Base-by-base conservation (phyloP, 2,888 invertebrate genomes). In the Cephus rjabovi region DNA sequence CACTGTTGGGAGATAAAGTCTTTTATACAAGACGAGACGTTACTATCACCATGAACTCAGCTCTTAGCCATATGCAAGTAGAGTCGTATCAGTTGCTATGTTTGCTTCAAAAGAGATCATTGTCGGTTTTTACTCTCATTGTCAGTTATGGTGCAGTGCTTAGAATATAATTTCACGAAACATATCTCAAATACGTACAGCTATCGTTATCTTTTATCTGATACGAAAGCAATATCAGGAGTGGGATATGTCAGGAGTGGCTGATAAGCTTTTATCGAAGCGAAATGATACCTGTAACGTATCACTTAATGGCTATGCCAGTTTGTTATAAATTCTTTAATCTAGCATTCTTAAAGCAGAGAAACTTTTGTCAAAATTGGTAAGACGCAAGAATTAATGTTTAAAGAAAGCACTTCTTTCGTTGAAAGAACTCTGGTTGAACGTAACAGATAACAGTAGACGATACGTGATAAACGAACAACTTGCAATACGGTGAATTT, bases 171-270 rank as follows among this genome's bases (percentile, higher is more conserved):
- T 23, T 23, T 23, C 6, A 9, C 9, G 9, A 56, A 56, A 56
- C 1, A 9, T 15, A 56, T 56, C 56, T 56, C 40, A 40, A 56
- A 56, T 15, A 56, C 1, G 23, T 15, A 23, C 23, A 56, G 6
- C 23, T 4, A 9, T 56, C 56, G 56, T 56, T 75, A 77, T 75
- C 75, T 78, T 77, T 78, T 78, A 78, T 78, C 78, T 78, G 78
- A 78, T 78, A 76, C 71, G 34, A 78, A 56, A 76, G 76, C 40
- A 78, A 78, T 78, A 76, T 76, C 76, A 33, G 69, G 69, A 56
- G 74, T 75, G 76, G 74, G 76, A 79, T 79, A 74, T 76, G 74
- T 79, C 79, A 79, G 79, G 79, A 79, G 79, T 74, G 79, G 79
- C 76, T 76, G 79, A 79, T 79, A 79, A 79, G 76, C 31, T 76